Evolutionary conservation across 2,888 invertebrate species (phyloP), one percentile per base, ranked within the genome.

Genomic region (Hydroisotoma schaefferi): DNA sequence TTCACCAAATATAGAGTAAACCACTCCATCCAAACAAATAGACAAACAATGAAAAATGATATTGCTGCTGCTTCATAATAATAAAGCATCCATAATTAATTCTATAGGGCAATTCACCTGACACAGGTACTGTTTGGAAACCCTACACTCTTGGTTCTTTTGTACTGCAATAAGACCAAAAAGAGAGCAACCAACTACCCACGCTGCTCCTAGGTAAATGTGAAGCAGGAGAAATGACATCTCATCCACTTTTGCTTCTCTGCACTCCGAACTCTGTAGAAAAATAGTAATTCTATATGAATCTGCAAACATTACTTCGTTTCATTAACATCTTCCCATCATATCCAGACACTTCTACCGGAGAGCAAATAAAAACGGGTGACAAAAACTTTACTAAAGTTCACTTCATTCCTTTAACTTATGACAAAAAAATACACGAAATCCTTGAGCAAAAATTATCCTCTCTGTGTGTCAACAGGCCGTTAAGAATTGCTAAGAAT

Each of bases 81-180:
- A n/a, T n/a, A n/a, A n/a, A n/a, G n/a, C n/a, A n/a, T n/a, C n/a
- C n/a, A n/a, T n/a, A n/a, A n/a, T n/a, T n/a, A n/a, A n/a, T n/a
- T n/a, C n/a, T n/a, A n/a, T n/a, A n/a, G n/a, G n/a, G n/a, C n/a
- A n/a, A n/a, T 25, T 23, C 57, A 74, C 75, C 69, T 80, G 80
- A 55, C 87, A 88, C 44, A 92, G 82, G 77, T 91, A 90, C 76
- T 91, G 90, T 54, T 90, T 81, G 0, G 89, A 89, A 60, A 92
- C 89, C 51, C 89, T 82, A 76, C 91, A 92, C 75, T 91, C 90
- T 20, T 87, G 86, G 44, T 85, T 87, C 75, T 88, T 88, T 75
- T 87, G 86, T 1, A 90, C 84, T 15, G 90, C 87, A 55, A 92
- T 80, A 55, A 88, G 81, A 29, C 91, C 91, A 75, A 90, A 90